Evolutionary conservation across 2,113 vertebrate species (phyloP), one percentile per base, ranked within the genome.

Genomic region (Apeltes quadracus): DNA sequence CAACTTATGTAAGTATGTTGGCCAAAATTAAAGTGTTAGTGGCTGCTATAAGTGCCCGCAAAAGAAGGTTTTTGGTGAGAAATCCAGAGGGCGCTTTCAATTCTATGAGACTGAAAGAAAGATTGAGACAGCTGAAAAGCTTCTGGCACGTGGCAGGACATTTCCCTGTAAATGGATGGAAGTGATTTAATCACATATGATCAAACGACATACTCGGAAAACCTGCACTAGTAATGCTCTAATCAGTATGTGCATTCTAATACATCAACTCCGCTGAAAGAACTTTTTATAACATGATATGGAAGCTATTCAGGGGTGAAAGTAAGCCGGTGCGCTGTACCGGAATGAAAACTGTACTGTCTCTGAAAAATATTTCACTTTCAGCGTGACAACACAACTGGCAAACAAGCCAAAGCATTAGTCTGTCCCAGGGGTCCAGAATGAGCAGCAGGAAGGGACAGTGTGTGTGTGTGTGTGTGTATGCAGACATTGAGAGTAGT

Each of bases 281-380:
- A 7, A 63, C 18, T 58, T 77, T 82, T 85, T 65, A 79, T 69
- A 46, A 57, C 70, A 25, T 72, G 64, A 36, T 85, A 69, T 83
- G 81, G 75, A 72, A 83, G 79, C 71, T 23, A n/a, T n/a, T n/a
- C n/a, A n/a, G n/a, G n/a, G n/a, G n/a, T n/a, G n/a, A n/a, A n/a
- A n/a, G n/a, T n/a, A n/a, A n/a, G n/a, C n/a, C n/a, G n/a, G n/a
- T n/a, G n/a, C n/a, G n/a, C n/a, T n/a, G n/a, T n/a, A n/a, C n/a
- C n/a, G n/a, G n/a, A n/a, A n/a, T n/a, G n/a, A n/a, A n/a, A n/a
- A n/a, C n/a, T n/a, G n/a, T n/a, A n/a, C n/a, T n/a, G n/a, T n/a
- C n/a, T n/a, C n/a, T n/a, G n/a, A n/a, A n/a, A n/a, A n/a, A n/a
- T n/a, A n/a, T n/a, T n/a, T n/a, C n/a, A n/a, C n/a, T n/a, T n/a